phyloP scores from a whole-genome alignment of 2,888 invertebrate genomes.

The Omphaloscelis lunosa region DNA sequence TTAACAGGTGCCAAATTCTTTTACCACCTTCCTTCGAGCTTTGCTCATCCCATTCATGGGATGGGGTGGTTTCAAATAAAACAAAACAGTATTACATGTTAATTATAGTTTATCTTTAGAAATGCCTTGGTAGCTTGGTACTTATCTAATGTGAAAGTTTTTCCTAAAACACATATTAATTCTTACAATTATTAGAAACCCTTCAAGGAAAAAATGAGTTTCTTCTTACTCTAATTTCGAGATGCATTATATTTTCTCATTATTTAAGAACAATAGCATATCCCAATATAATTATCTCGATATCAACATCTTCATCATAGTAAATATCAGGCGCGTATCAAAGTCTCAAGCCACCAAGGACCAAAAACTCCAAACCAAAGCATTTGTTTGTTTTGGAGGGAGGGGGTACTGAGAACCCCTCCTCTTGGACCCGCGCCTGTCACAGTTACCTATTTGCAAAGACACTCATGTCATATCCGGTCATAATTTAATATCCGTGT shows the following conservation, averaged over 20 bases:
- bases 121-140: background rate
- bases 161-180: constrained; percentile 6
- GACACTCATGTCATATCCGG: constrained; percentile 7
- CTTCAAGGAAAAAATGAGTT: background rate
- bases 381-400: constrained; percentile 22
- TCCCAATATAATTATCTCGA: background rate
- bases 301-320: background rate
- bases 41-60: background rate
- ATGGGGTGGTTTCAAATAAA: constrained; percentile 10
- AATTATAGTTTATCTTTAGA: background rate
- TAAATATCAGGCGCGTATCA: constrained; percentile 30
- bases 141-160: background rate
- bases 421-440: constrained; percentile 37
- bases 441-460: constrained; percentile 28
- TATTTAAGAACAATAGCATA: background rate
- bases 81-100: background rate
- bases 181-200: background rate
- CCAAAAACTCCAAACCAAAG: constrained; percentile 30
- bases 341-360: constrained; percentile 8
- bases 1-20: background rate
- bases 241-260: constrained; percentile 2
- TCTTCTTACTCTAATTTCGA: background rate
- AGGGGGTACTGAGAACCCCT: constrained; percentile 17
- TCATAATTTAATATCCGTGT: background rate
- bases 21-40: background rate